A percentile compares a stretch with the other conserved stretches of the same genome.
Evolutionary conservation across 1,140 invertebrate genomes (phyloP).

Genomic region (Rhysida immarginata): DNA sequence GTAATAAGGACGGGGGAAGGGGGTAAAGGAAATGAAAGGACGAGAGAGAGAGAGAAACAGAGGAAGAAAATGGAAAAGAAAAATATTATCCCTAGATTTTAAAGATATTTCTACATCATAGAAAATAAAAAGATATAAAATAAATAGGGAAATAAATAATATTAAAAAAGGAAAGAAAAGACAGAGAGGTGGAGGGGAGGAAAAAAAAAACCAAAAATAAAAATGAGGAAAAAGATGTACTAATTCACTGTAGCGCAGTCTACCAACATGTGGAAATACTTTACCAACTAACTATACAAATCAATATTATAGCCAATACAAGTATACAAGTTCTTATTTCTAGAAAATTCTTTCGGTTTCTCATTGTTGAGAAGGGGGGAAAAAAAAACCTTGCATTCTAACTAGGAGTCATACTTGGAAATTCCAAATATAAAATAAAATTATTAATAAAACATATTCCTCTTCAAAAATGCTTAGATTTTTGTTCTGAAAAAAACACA

Average conservation of each 20-base stretch:
- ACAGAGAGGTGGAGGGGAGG: no score
- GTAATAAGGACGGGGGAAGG: neutral
- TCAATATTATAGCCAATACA: constrained; percentile 5
- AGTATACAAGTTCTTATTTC: neutral
- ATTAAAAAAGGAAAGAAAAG: no score
- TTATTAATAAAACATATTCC: constrained; percentile 7
- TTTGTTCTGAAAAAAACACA: constrained; percentile 7
- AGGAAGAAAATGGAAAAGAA: neutral
- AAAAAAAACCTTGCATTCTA: neutral
- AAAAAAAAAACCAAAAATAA: no score
- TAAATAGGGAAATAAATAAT: no score
- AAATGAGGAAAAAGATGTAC: no score
- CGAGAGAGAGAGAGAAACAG: neutral
- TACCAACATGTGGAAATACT: neutral
- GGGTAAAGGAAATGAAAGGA: neutral
- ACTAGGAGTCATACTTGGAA: constrained; percentile 2
- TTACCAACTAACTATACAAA: constrained; percentile 8
- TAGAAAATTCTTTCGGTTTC: neutral
- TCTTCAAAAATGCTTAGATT: constrained; percentile 1
- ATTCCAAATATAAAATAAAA: constrained; percentile 7
- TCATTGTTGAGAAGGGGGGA: constrained; percentile 4
- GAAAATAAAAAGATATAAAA: neutral
- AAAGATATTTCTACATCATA: constrained; percentile 2
- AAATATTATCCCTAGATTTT: constrained; percentile 2
- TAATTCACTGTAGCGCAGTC: neutral